phyloP scores from a whole-genome alignment of 1,140 invertebrate species.

The Philaenus spumarius region DNA sequence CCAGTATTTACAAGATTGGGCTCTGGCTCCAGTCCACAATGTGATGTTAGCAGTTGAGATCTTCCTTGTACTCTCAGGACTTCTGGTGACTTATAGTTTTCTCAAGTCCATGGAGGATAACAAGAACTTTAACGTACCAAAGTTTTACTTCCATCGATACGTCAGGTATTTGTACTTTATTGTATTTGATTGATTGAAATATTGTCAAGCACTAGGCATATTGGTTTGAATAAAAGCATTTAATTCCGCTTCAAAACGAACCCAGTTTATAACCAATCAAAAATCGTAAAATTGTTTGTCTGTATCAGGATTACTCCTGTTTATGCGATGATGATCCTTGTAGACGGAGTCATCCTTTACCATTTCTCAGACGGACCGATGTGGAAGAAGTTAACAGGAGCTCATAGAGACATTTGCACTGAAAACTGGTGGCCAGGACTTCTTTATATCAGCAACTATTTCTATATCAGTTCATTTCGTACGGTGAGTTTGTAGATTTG shows the following conservation, averaged over 20 bases:
- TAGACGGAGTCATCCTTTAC: neutral
- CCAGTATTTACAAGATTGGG: constrained; percentile 1
- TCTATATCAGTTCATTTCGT: neutral
- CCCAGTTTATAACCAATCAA: neutral
- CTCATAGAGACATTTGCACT: neutral
- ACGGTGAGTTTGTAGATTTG: neutral
- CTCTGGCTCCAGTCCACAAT: neutral
- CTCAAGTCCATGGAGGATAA: neutral
- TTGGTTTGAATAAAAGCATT: neutral
- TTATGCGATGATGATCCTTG: neutral
- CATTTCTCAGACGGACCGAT: neutral
- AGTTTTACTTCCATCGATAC: constrained; percentile 9
- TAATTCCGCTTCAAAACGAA: neutral
- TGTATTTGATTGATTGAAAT: neutral
- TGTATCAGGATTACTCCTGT: constrained; percentile 1
- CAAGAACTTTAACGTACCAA: neutral
- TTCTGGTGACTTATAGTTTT: neutral
- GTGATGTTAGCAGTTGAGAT: constrained; percentile 1
- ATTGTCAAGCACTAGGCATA: neutral
- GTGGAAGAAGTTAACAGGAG: neutral
- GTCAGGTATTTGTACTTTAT: neutral
- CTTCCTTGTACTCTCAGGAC: constrained; percentile 2
- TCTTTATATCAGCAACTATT: constrained; percentile 11
- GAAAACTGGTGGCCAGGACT: constrained; percentile 1
- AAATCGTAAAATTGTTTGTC: neutral